Percentiles rank a stretch among this genome's conserved stretches.
Conservation (phyloP, 2,113 vertebrate species). For the Elaphurus davidianus region DNA sequence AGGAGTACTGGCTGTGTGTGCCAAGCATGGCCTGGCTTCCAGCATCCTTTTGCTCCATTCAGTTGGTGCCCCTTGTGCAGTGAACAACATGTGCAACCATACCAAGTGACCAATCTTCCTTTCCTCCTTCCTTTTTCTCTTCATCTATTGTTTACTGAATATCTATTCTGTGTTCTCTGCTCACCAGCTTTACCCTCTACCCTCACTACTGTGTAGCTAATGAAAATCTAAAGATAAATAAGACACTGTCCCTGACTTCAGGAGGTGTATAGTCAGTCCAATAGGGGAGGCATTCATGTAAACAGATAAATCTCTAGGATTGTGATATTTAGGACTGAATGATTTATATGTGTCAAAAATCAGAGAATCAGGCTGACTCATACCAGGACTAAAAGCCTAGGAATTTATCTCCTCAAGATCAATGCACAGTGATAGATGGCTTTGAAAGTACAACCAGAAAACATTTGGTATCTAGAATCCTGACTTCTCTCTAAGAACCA, state of each 20-base stretch:
- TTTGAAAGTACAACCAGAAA: not conserved
- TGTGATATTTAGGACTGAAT: not conserved
- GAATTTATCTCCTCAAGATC: not conserved
- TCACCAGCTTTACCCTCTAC: not conserved
- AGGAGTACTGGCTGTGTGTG: not conserved
- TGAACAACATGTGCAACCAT: not conserved
- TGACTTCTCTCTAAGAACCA: not conserved
- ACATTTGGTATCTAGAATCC: not conserved
- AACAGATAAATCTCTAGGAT: not conserved
- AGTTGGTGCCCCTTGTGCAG: too few relatives aligned
- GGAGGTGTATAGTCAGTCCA: not conserved
- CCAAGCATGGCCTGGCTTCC: not conserved
- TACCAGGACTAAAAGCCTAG: not conserved
- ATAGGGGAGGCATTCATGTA: not conserved
- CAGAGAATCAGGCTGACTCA: not conserved
- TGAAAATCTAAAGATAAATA: not conserved
- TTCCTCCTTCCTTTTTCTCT: not conserved
- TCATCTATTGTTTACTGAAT: not conserved
- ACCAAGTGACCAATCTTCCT: not conserved
- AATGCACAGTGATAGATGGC: not conserved
- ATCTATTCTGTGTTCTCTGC: not conserved
- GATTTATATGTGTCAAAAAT: not conserved
- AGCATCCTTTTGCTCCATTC: not conserved
- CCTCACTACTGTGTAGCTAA: not conserved
- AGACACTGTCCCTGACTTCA: not conserved